Percentiles rank a stretch among this genome's conserved stretches.
These are phyloP conservation scores for Hypocryptadius cinnamomeus DNA, from an alignment of 2,113 vertebrate species.

Conservation along the genomic window DNA sequence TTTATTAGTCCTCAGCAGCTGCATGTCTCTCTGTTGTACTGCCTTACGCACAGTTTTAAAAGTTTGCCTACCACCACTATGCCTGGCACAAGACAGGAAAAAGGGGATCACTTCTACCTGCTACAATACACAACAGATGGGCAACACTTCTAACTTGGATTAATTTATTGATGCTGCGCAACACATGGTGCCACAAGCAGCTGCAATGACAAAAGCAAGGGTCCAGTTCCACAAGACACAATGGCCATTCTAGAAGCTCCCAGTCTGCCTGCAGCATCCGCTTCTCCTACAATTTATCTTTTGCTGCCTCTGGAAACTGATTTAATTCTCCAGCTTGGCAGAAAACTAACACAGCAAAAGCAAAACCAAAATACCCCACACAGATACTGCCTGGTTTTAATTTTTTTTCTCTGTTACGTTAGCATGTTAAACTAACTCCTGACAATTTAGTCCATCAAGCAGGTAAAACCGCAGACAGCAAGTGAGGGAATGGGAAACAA, in stretches of 20 bases:
- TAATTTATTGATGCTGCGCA: not conserved
- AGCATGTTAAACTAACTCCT: not conserved
- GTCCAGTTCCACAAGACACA: not conserved
- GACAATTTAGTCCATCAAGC: not conserved
- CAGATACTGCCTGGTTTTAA: not conserved
- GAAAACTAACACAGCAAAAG: not conserved
- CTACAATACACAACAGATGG: conserved; percentile 4
- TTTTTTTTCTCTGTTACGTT: not conserved
- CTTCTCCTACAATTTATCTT: not conserved
- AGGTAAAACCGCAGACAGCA: not conserved
- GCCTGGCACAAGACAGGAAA: not conserved
- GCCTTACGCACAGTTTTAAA: not conserved
- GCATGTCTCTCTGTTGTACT: not conserved
- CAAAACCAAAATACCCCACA: not conserved
- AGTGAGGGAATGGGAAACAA: not conserved
- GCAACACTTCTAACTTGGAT: not conserved
- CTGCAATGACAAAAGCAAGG: conserved; percentile 30
- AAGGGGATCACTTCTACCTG: not conserved
- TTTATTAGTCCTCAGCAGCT: not conserved
- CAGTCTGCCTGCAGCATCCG: not conserved
- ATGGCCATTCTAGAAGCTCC: not conserved
- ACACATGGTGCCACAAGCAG: conserved; percentile 27
- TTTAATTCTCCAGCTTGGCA: not conserved
- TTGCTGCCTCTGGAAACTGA: not conserved
- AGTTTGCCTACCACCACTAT: not conserved